Percentiles rank a stretch among this genome's conserved stretches.
These are phyloP conservation scores for Dynastes hyllus DNA, from an alignment of 2,888 invertebrate species.

Conservation along the genomic window DNA sequence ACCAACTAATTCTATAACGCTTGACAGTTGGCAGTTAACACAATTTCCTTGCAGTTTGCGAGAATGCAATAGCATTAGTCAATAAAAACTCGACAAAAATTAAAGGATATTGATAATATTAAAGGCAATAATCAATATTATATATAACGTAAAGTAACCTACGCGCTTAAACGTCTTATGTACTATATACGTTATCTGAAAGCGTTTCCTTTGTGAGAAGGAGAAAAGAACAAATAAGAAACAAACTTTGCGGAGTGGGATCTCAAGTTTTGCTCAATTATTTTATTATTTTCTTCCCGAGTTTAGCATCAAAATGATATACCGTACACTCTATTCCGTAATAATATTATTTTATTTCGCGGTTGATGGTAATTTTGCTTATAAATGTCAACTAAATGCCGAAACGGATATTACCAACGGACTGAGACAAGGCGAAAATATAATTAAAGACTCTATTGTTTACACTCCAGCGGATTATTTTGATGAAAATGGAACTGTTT, in stretches of 20 bases:
- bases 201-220: conserved; percentile 28
- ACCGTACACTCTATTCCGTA: neutral
- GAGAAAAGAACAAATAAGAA: conserved; percentile 8
- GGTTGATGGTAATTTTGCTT: conserved; percentile 6
- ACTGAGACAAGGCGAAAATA: neutral
- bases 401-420: conserved; percentile 25
- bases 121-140: too few species aligned
- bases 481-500: conserved; percentile 5
- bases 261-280: neutral
- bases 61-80: too few species aligned
- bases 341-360: neutral
- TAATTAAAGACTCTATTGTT: conserved; percentile 24
- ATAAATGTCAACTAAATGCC: conserved; percentile 17
- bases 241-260: conserved; percentile 7
- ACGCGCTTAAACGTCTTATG: neutral
- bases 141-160: too few species aligned
- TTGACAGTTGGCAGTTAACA: too few species aligned
- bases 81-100: too few species aligned
- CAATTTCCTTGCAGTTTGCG: too few species aligned
- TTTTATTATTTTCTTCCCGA: conserved; percentile 12
- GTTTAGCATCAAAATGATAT: conserved; percentile 15
- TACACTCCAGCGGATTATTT: conserved; percentile 25
- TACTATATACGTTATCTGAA: conserved; percentile 28
- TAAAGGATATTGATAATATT: neutral
- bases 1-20: too few species aligned